Evolutionary conservation across 2,888 invertebrate species (phyloP).

Genomic region (Blastobasis lacticolella): DNA sequence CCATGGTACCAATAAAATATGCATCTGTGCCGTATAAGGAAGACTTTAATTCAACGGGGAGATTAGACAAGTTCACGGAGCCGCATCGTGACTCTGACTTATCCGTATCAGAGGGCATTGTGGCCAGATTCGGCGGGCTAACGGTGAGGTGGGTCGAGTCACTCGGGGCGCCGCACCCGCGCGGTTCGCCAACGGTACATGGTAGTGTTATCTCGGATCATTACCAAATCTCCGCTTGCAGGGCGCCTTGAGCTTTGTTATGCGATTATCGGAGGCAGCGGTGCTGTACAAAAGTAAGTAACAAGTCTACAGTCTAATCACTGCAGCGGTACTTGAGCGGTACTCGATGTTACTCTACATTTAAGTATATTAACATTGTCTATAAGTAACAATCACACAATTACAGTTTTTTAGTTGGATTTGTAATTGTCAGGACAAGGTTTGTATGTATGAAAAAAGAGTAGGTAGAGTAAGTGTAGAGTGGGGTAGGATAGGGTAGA

Average conservation of each 20-base stretch:
- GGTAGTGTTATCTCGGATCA: constrained; percentile 54
- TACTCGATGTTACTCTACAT: too few relatives aligned
- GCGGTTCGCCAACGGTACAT: constrained; percentile 49
- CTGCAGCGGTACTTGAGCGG: too few relatives aligned
- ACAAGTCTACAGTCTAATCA: too few relatives aligned
- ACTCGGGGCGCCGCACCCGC: constrained; percentile 31
- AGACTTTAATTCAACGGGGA: constrained; percentile 52
- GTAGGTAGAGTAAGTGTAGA: too few relatives aligned
- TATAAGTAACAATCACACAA: too few relatives aligned
- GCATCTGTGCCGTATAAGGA: constrained; percentile 54
- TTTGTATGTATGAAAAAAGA: too few relatives aligned
- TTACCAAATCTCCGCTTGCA: constrained; percentile 41
- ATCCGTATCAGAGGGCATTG: constrained; percentile 65
- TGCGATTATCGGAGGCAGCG: too few relatives aligned
- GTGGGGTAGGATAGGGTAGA: too few relatives aligned
- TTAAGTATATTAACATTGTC: too few relatives aligned
- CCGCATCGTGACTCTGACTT: constrained; percentile 60
- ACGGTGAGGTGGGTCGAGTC: constrained; percentile 42
- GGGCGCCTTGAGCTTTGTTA: neutral
- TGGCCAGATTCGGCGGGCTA: constrained; percentile 68
- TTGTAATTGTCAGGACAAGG: too few relatives aligned
- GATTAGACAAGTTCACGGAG: constrained; percentile 46
- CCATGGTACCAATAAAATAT: constrained; percentile 41
- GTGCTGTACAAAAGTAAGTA: too few relatives aligned
- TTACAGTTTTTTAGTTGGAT: too few relatives aligned